Evolutionary conservation across 2,797 vertebrate species (phyloP).

Genomic region (Gymnopithys bicolor): DNA sequence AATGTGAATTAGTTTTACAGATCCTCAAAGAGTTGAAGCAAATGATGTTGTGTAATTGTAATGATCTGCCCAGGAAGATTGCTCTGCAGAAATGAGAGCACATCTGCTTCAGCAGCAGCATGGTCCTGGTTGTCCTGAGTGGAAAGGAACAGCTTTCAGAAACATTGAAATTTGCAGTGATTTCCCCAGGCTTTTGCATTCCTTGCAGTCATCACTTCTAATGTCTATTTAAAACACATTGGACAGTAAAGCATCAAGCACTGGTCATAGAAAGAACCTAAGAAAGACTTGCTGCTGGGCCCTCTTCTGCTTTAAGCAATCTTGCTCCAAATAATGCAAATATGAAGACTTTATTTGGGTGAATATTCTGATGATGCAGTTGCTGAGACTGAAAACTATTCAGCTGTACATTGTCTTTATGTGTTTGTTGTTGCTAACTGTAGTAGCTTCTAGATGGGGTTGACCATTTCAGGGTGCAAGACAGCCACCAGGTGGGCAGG

Average conservation of each 20-base stretch:
- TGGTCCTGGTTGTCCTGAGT: not conserved
- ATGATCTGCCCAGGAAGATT: not conserved
- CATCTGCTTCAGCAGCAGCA: accelerated
- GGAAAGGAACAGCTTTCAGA: not conserved
- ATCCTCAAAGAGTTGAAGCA: not conserved
- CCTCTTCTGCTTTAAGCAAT: not conserved
- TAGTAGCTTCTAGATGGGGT: not conserved
- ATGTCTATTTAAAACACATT: not conserved
- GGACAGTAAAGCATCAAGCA: not conserved
- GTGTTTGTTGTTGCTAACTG: not conserved
- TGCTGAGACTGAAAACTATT: not conserved
- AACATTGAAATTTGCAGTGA: accelerated
- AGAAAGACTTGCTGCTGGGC: not conserved
- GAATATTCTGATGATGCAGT: not conserved
- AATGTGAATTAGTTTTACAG: not conserved
- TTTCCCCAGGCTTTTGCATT: not conserved
- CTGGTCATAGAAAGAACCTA: not conserved
- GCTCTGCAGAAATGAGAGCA: not conserved
- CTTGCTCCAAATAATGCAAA: not conserved
- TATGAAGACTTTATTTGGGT: not conserved
- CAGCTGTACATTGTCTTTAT: not conserved
- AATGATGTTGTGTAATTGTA: not conserved
- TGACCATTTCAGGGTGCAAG: not conserved
- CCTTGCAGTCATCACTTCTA: not conserved
- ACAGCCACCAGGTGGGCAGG: not conserved